These are phyloP conservation scores for Chroicocephalus ridibundus DNA, from an alignment of 2,113 vertebrate species.

Conservation along the genomic window DNA sequence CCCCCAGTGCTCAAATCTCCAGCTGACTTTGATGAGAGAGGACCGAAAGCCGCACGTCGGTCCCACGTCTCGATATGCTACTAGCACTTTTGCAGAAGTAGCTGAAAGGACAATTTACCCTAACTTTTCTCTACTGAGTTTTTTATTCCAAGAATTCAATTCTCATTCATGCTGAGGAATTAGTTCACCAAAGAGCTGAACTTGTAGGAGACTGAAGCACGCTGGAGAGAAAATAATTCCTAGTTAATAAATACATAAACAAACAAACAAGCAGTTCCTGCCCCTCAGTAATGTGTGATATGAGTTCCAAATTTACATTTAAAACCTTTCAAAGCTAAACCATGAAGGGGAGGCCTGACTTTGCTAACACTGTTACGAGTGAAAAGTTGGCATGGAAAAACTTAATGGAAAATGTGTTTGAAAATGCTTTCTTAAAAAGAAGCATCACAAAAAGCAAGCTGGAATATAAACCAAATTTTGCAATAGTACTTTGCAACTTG, in stretches of 20 bases:
- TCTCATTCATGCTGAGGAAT: neutral
- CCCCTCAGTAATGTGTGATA: neutral
- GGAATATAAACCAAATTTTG: neutral
- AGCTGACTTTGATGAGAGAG: neutral
- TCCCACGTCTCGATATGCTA: neutral
- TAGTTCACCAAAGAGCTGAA: neutral
- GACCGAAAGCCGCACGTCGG: accelerated
- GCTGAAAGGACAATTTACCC: neutral
- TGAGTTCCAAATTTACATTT: neutral
- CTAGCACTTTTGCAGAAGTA: neutral
- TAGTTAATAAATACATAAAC: neutral
- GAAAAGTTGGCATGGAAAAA: neutral
- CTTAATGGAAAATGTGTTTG: neutral
- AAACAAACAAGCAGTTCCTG: neutral
- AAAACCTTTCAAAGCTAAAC: neutral
- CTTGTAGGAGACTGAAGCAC: neutral
- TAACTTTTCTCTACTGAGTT: neutral
- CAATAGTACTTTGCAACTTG: neutral
- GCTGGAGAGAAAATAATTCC: neutral
- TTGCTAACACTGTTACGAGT: neutral
- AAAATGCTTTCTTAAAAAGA: neutral
- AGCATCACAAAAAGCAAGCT: neutral
- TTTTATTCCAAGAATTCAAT: neutral
- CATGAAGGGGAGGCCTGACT: neutral
- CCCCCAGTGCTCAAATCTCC: neutral